phyloP scores from a whole-genome alignment of 2,888 invertebrate species.

The Monochamus alternatus region DNA sequence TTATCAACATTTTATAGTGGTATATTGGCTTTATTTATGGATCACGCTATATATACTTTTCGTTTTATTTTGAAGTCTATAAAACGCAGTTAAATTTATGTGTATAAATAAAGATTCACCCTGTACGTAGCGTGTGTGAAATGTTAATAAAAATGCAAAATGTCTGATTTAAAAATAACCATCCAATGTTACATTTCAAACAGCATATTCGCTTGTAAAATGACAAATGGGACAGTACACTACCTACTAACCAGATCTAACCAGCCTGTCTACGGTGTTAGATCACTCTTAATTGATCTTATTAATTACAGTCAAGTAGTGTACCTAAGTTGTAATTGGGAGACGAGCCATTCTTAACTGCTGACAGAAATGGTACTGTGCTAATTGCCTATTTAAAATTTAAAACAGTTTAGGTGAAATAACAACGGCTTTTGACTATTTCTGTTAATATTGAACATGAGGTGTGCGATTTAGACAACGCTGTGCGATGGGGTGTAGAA shows the following conservation, averaged over 20 bases:
- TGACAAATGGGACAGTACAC: neutral
- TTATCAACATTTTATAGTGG: too few relatives aligned
- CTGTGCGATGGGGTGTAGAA: conserved; percentile 40
- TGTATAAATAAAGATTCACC: too few relatives aligned
- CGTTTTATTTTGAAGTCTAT: too few relatives aligned
- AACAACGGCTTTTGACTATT: conserved; percentile 11
- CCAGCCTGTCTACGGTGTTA: neutral
- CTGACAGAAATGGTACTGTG: conserved; percentile 29
- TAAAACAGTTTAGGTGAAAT: conserved; percentile 40
- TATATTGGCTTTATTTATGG: too few relatives aligned
- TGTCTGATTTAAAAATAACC: too few relatives aligned
- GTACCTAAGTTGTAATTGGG: conserved; percentile 5
- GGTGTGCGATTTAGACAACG: neutral
- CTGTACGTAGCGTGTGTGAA: too few relatives aligned
- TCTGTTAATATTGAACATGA: conserved; percentile 26
- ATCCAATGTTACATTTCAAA: too few relatives aligned
- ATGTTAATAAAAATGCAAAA: too few relatives aligned
- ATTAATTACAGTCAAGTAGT: conserved; percentile 22
- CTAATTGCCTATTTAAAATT: conserved; percentile 48
- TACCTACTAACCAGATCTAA: neutral
- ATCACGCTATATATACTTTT: too few relatives aligned
- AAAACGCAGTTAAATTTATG: too few relatives aligned
- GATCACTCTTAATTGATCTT: conserved; percentile 26
- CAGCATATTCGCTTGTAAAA: neutral
- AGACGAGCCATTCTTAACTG: conserved; percentile 14